Conservation (phyloP, 2,113 vertebrate genomes). For the Chascanopsetta lugubris region DNA sequence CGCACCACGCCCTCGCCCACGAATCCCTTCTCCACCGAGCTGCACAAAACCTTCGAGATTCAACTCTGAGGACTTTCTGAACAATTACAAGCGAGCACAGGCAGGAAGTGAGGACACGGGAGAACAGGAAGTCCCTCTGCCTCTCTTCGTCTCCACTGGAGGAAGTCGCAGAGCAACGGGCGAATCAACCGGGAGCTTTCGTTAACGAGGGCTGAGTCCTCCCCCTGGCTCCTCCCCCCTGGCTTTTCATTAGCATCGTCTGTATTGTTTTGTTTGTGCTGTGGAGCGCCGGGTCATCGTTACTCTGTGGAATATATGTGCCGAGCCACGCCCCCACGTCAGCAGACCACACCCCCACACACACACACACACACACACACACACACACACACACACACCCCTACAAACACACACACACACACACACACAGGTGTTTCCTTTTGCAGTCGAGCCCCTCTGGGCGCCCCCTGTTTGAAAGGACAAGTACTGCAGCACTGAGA, state of each 20-base stretch:
- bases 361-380: no score
- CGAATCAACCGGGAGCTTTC: constrained; percentile 38
- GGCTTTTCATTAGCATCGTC: constrained; percentile 58
- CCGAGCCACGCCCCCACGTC: constrained; percentile 21
- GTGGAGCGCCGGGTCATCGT: constrained; percentile 29
- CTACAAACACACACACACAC: no score
- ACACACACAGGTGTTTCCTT: constrained; percentile 16
- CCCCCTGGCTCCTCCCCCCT: no score
- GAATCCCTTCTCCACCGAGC: constrained; percentile 97
- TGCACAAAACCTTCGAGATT: constrained; percentile 99
- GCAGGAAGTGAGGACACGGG: constrained; percentile 29
- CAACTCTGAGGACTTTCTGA: constrained; percentile 86
- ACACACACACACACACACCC: no score
- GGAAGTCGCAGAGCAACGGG: constrained; percentile 11
- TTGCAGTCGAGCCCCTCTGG: constrained; percentile 33
- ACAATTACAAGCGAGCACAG: constrained; percentile 13
- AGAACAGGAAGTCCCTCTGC: constrained; percentile 31
- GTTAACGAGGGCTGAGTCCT: constrained; percentile 17
- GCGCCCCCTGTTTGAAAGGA: constrained; percentile 54
- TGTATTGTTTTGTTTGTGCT: constrained; percentile 57
- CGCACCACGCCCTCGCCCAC: constrained; percentile 94
- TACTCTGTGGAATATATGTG: constrained; percentile 51
- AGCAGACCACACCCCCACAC: background rate
- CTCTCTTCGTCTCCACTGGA: constrained; percentile 27
- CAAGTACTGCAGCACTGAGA: constrained; percentile 76